phyloP scores from a whole-genome alignment of 2,113 vertebrate species.

The Turdus rufiventris region DNA sequence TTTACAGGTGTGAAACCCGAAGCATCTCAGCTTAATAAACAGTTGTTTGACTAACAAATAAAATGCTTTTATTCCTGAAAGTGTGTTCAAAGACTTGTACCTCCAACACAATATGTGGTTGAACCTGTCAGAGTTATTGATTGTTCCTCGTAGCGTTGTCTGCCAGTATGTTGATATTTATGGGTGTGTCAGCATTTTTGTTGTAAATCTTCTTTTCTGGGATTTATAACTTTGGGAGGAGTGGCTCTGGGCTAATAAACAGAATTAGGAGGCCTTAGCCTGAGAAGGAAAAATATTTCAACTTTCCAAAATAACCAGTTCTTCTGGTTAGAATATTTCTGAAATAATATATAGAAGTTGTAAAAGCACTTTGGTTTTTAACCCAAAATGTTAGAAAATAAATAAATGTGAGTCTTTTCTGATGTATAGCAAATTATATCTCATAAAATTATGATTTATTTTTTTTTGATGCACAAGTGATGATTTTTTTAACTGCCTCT shows the following conservation, averaged over 20 bases:
- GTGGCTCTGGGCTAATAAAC: background rate
- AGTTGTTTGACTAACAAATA: background rate
- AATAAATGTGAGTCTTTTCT: background rate
- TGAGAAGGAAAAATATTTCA: background rate
- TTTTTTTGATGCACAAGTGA: background rate
- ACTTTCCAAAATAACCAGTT: background rate
- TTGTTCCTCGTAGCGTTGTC: background rate
- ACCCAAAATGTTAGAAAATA: background rate
- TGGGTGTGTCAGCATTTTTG: background rate
- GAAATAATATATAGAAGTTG: background rate
- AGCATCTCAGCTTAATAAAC: background rate
- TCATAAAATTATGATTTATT: background rate
- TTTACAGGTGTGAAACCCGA: background rate
- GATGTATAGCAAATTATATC: background rate
- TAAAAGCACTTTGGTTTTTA: background rate
- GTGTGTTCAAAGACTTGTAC: background rate
- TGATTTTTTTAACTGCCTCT: background rate
- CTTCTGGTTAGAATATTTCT: background rate
- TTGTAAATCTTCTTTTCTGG: constrained; percentile 15
- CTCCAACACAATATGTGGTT: background rate
- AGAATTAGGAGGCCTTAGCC: background rate
- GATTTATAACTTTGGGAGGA: constrained; percentile 11
- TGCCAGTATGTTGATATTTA: background rate
- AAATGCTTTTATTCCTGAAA: background rate
- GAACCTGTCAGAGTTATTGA: constrained; percentile 37